These are phyloP conservation scores for Cenopis cana DNA, from an alignment of 2,888 invertebrate species.

Conservation along the genomic window DNA sequence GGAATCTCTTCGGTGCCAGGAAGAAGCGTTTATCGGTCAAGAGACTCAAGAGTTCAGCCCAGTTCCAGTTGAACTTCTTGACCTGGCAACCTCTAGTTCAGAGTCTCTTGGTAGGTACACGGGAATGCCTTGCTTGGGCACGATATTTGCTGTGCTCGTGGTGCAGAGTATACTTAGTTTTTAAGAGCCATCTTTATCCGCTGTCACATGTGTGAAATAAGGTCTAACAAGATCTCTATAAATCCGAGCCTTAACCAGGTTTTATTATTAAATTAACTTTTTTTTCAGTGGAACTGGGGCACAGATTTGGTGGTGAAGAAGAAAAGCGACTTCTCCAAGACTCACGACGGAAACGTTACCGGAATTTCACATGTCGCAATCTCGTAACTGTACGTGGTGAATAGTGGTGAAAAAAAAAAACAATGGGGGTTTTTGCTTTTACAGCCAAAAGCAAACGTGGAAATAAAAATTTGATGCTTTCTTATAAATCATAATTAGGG, in stretches of 20 bases:
- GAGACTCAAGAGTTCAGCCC: too few species aligned
- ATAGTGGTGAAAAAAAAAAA: not conserved
- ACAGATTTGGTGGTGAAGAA: constrained; percentile 67
- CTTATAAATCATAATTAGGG: too few species aligned
- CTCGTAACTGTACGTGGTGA: not conserved
- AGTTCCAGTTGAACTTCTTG: constrained; percentile 92
- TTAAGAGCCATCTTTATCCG: too few species aligned
- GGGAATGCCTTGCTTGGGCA: too few species aligned
- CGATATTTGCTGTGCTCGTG: constrained; percentile 86
- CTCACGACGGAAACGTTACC: constrained; percentile 57
- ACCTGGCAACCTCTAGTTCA: too few species aligned
- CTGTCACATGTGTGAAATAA: too few species aligned
- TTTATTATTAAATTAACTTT: not conserved
- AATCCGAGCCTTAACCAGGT: too few species aligned
- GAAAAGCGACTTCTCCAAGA: constrained; percentile 56
- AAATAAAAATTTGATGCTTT: too few species aligned
- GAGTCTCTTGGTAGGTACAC: too few species aligned
- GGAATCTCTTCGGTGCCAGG: not conserved
- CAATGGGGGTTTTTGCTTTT: not conserved
- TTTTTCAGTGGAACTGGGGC: constrained; percentile 67
- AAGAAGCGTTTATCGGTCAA: not conserved
- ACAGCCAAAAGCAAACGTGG: not conserved
- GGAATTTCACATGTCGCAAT: constrained; percentile 23
- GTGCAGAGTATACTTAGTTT: constrained; percentile 78
- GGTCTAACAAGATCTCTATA: too few species aligned